Evolutionary conservation across 2,888 invertebrate species (phyloP).

Genomic region (Drosophila hamatofila): DNA sequence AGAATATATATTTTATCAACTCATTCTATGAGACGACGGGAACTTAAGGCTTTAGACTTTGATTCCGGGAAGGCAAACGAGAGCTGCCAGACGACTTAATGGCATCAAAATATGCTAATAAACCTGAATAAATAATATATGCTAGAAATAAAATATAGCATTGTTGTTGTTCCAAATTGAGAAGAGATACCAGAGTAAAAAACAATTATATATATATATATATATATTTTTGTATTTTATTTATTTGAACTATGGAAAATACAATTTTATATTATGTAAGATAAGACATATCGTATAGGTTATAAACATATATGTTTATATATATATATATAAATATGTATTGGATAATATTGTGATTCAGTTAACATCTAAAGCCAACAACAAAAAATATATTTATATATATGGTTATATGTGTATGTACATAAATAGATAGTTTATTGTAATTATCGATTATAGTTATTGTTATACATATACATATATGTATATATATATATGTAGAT

Average conservation of each 20-base stretch:
- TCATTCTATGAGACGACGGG: too few relatives aligned
- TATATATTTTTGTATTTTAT: conserved; percentile 28
- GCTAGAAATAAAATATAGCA: neutral
- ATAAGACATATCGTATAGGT: conserved; percentile 34
- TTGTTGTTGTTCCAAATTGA: neutral
- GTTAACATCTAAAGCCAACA: conserved; percentile 70
- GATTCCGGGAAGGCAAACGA: neutral
- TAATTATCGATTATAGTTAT: conserved; percentile 11
- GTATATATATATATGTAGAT: conserved; percentile 15
- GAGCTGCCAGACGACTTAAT: neutral
- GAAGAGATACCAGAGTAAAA: neutral
- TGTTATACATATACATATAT: conserved; percentile 9
- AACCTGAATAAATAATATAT: neutral
- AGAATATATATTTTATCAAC: too few relatives aligned
- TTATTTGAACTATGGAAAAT: conserved; percentile 70
- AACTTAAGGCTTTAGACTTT: conserved; percentile 3
- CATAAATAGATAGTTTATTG: conserved; percentile 14
- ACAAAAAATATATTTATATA: conserved; percentile 54
- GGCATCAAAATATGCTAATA: neutral
- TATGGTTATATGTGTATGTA: conserved; percentile 28
- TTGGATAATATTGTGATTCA: conserved; percentile 44
- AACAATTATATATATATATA: neutral
- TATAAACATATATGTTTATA: conserved; percentile 25
- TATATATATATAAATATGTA: too few relatives aligned
- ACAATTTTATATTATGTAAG: conserved; percentile 49